Conservation (phyloP, 2,888 invertebrate species). For the Cheilosia vernalis region DNA sequence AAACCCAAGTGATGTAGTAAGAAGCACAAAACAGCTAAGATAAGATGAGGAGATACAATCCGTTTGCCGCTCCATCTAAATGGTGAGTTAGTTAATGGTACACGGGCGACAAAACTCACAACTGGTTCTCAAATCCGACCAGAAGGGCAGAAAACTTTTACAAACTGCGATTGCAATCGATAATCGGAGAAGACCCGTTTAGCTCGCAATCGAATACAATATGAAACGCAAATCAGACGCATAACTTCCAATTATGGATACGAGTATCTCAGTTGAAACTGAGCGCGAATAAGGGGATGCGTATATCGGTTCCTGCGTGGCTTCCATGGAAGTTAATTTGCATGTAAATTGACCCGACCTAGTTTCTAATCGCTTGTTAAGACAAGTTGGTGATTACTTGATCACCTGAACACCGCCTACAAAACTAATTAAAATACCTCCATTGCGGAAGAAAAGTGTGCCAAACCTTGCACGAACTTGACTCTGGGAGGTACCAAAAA, state of each 20-base stretch:
- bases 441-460: slow-evolving; percentile 4
- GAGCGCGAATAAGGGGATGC: slow-evolving; percentile 5
- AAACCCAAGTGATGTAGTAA: background rate
- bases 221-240: slow-evolving; percentile 52
- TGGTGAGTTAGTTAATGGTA: slow-evolving; percentile 44
- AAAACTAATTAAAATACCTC: background rate
- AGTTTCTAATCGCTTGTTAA: slow-evolving; percentile 40
- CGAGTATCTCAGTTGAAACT: background rate
- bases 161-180: slow-evolving; percentile 49
- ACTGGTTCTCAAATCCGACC: slow-evolving; percentile 44
- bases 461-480: background rate
- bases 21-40: slow-evolving; percentile 32
- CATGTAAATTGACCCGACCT: slow-evolving; percentile 61
- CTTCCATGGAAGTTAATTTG: slow-evolving; percentile 65
- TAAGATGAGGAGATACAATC: slow-evolving; percentile 68
- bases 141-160: background rate
- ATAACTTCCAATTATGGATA: slow-evolving; percentile 58
- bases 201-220: slow-evolving; percentile 34
- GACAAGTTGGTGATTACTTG: too few species aligned
- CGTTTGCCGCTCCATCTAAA: slow-evolving; percentile 57
- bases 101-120: slow-evolving; percentile 40
- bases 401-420: too few species aligned
- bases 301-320: slow-evolving; percentile 1
- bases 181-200: slow-evolving; percentile 36
- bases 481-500: too few species aligned